These are phyloP conservation scores for Drosophila saltans DNA, from an alignment of 1,140 invertebrate species.

Conservation along the genomic window DNA sequence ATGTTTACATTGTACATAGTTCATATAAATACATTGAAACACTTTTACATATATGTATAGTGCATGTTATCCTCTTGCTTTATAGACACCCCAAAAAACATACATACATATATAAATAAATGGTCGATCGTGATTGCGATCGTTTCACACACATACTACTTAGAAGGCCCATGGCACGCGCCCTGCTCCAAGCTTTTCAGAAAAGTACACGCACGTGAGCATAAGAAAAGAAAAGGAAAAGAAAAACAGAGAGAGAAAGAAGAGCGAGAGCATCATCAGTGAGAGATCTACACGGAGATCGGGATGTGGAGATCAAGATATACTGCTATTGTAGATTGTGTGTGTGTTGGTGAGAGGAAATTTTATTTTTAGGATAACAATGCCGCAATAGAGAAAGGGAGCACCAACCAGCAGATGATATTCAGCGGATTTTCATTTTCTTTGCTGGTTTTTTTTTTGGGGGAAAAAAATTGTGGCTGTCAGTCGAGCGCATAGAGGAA, in stretches of 20 bases:
- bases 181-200: conserved; percentile 35
- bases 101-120: conserved; percentile 17
- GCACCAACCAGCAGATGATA: conserved; percentile 38
- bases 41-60: neutral
- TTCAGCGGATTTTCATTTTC: conserved; percentile 55
- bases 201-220: conserved; percentile 51
- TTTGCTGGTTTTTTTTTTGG: conserved; percentile 1
- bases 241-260: conserved; percentile 33
- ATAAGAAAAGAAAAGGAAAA: conserved; percentile 10
- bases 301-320: conserved; percentile 24
- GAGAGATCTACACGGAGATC: conserved; percentile 16
- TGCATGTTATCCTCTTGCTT: conserved; percentile 9
- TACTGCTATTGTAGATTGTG: conserved; percentile 30
- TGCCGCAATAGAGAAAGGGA: conserved; percentile 49
- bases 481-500: conserved; percentile 76
- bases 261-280: conserved; percentile 14
- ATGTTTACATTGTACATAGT: conserved; percentile 30
- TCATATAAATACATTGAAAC: conserved; percentile 2
- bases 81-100: conserved; percentile 50
- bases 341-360: conserved; percentile 23
- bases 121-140: conserved; percentile 61
- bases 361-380: conserved; percentile 81
- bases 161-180: conserved; percentile 54
- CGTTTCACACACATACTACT: conserved; percentile 57
- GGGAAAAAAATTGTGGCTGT: conserved; percentile 55